A percentile compares a stretch with the other conserved stretches of the same genome.
phyloP scores from a whole-genome alignment of 2,888 invertebrate species.

The Hemicrepidius hirtus region DNA sequence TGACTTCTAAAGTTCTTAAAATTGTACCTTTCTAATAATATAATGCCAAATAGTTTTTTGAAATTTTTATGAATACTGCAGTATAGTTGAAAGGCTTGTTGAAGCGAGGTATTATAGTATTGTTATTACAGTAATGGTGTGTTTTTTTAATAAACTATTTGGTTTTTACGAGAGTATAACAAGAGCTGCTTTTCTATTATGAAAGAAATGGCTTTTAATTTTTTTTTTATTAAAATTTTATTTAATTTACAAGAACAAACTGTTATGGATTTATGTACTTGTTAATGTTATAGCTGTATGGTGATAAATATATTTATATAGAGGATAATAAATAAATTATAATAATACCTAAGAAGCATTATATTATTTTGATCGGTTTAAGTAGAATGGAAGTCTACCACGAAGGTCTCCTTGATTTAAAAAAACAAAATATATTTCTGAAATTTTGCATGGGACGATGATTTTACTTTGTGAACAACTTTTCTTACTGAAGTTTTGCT shows the following conservation, averaged over 20 bases:
- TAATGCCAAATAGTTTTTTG: too few species aligned
- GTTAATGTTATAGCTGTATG: slow-evolving; percentile 48
- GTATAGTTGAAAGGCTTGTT: slow-evolving; percentile 4
- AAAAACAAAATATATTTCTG: too few species aligned
- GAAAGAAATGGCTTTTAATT: slow-evolving; percentile 18
- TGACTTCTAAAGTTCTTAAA: too few species aligned
- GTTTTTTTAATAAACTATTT: slow-evolving; percentile 2
- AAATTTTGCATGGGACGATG: too few species aligned
- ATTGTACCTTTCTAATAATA: too few species aligned
- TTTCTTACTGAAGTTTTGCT: too few species aligned
- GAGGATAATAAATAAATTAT: slow-evolving; percentile 14
- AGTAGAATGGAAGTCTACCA: too few species aligned
- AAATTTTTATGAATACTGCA: too few species aligned
- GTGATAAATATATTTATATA: slow-evolving; percentile 51
- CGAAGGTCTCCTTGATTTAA: too few species aligned
- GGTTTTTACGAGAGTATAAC: background rate
- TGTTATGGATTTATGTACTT: slow-evolving; percentile 46
- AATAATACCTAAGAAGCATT: background rate
- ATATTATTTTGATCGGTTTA: background rate
- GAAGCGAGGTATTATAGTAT: slow-evolving; percentile 2
- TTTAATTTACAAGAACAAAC: slow-evolving; percentile 26
- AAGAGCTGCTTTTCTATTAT: background rate
- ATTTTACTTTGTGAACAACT: too few species aligned
- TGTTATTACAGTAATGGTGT: background rate
- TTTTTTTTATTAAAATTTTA: slow-evolving; percentile 22